Evolutionary conservation across 2,888 invertebrate genomes (phyloP), one percentile per base, ranked within the genome.

Genomic region (Exocentrus adspersus): DNA sequence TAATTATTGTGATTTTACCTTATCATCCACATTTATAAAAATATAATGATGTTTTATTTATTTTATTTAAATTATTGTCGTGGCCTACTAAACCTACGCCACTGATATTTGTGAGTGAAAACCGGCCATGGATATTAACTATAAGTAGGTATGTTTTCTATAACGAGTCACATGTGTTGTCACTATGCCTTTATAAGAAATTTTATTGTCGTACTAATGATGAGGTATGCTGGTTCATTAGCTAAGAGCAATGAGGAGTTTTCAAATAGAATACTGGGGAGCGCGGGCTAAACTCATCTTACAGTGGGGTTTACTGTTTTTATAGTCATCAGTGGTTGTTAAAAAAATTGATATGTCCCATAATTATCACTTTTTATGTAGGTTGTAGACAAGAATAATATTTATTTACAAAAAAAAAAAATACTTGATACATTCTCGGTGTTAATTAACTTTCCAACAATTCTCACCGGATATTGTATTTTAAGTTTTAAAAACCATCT

Each of bases 121-220:
- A 20, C 37, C 41, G 2, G 7, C 16, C 43, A 28, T 28, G 43
- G 42, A 42, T 10, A 4, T 20, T 19, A 16, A 21, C n/a, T n/a
- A n/a, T n/a, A 53, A 53, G 19, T 24, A 32, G n/a, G n/a, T n/a
- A n/a, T n/a, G n/a, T n/a, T 20, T 21, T 21, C 21, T 20, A n/a
- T 14, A n/a, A 37, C 37, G n/a, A 43, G n/a, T 14, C 54, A 54
- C 54, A 54, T 21, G 54, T 54, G 54, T 54, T 14, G 43, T 42
- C 43, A 54, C 10, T 41, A 54, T 28, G 43, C 54, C 54, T 43
- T 54, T 54, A 54, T 17, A 54, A 16, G 43, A 54, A 54, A 43
- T 43, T 54, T 54, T 54, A 54, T 54, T 54, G 43, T 43, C 54
- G 43, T 30, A 45, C 54, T 54, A 54, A 54, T 54, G n/a, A n/a